Evolutionary conservation across 2,113 vertebrate species (phyloP), one percentile per base, ranked within the genome.

Genomic region (Naja naja): DNA sequence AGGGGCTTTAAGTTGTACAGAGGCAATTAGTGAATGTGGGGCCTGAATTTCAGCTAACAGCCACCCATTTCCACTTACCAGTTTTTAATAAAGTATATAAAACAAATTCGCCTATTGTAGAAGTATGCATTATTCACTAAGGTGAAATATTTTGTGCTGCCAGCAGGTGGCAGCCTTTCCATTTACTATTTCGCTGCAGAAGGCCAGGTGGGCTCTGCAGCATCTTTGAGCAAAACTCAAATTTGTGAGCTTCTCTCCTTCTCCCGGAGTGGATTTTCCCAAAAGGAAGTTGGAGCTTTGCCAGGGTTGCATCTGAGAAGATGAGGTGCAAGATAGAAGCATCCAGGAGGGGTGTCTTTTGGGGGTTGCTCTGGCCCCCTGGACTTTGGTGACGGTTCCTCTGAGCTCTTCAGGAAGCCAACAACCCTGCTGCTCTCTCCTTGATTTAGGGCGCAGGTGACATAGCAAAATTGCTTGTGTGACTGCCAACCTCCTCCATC

Each of bases 401-500:
- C 34, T 9, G 4, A 43, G 69, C 55, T n/a, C 53, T 88, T 49
- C 27, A 1, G 81, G 30, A 53, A 86, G 39, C 74, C 8, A 12
- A 1, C 25, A 5, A 1, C 25, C 5, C 56, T 10, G 27, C 34
- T 30, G 43, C 25, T 90, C 81, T 18, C 56, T 52, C 23, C 56
- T 52, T 47, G 54, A 8, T 90, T 64, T 11, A 11, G 91, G 81
- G 58, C 56, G 23, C 91, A 94, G 91, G 91, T 90, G 88, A 52
- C 39, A 23, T 7, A 22, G 89, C 25, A 16, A 90, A 90, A 90
- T 94, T 90, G 85, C 85, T 53, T 69, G 64, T 22, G 20, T 14
- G 1, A 1, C 30, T 94, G 93, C 91, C 93, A 94, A 87, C 12
- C 55, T 69, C 22, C n/a, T 90, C 22, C 81, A 43, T 81, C 58